Evolutionary conservation across 2,113 vertebrate genomes (phyloP).

Genomic region (Dromiciops gliroides): DNA sequence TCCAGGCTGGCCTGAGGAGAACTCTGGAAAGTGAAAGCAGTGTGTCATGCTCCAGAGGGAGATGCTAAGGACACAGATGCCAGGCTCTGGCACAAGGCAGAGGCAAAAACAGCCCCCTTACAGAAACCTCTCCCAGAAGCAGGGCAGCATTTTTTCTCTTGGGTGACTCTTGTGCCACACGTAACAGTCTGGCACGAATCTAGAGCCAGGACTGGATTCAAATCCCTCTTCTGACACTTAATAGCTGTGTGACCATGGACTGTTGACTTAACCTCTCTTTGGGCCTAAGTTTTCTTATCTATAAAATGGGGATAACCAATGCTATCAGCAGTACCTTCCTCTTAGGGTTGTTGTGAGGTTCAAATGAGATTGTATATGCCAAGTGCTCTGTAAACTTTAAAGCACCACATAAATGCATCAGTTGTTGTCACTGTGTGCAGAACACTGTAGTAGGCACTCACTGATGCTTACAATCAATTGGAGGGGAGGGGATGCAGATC

Average conservation of each 20-base stretch:
- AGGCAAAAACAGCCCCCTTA: background rate
- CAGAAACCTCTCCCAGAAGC: too few relatives aligned
- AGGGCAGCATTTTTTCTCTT: background rate
- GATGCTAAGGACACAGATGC: background rate
- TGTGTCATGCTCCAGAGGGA: background rate
- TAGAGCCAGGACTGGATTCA: background rate
- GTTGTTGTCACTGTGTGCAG: background rate
- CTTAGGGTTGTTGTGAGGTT: background rate
- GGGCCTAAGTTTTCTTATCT: background rate
- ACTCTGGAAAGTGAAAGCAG: background rate
- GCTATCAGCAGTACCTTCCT: background rate
- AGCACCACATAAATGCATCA: background rate
- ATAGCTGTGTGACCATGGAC: background rate
- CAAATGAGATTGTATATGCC: background rate
- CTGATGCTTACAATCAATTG: background rate
- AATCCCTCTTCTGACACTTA: background rate
- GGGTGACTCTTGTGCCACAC: background rate
- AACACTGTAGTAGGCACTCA: background rate
- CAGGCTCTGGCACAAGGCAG: background rate
- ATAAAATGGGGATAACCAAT: background rate
- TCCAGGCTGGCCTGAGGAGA: background rate
- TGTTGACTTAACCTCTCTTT: background rate
- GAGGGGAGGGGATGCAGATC: background rate
- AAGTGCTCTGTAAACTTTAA: background rate
- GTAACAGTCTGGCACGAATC: background rate